Conservation (phyloP, 2,888 invertebrate species). For the Bellardia bayeri region DNA sequence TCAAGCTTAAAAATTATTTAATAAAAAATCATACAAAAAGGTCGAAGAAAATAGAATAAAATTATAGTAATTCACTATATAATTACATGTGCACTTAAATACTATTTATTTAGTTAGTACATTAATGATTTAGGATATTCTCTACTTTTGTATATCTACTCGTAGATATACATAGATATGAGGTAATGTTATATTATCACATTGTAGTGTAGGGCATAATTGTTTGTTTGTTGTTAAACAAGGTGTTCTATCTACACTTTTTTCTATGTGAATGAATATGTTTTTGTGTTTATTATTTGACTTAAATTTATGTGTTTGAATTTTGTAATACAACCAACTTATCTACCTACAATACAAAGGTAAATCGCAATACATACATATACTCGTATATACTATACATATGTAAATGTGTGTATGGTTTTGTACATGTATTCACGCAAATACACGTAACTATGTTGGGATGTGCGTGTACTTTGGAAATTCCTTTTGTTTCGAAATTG, state of each 20-base stretch:
- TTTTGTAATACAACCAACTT: constrained; percentile 25
- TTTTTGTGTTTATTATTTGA: constrained; percentile 47
- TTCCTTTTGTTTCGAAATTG: constrained; percentile 52
- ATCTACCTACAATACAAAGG: background rate
- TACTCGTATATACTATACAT: background rate
- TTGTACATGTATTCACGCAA: background rate
- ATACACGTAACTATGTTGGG: background rate
- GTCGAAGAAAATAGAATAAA: too few relatives aligned
- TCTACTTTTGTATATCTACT: too few relatives aligned
- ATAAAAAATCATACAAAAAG: too few relatives aligned
- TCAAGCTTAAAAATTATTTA: too few relatives aligned
- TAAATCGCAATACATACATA: background rate
- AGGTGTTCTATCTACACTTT: constrained; percentile 46
- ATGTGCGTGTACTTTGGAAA: constrained; percentile 4
- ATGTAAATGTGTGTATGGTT: too few relatives aligned
- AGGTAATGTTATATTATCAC: background rate
- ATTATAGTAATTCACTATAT: too few relatives aligned
- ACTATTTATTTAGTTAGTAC: background rate
- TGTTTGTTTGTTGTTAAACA: constrained; percentile 49
- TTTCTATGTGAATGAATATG: constrained; percentile 3
- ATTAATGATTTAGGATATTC: background rate
- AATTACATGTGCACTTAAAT: too few relatives aligned
- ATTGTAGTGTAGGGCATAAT: constrained; percentile 5
- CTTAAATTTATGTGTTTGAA: constrained; percentile 55
- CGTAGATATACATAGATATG: too few relatives aligned